Base-by-base conservation (phyloP, 2,888 invertebrate genomes). In the Ochropleura leucogaster region DNA sequence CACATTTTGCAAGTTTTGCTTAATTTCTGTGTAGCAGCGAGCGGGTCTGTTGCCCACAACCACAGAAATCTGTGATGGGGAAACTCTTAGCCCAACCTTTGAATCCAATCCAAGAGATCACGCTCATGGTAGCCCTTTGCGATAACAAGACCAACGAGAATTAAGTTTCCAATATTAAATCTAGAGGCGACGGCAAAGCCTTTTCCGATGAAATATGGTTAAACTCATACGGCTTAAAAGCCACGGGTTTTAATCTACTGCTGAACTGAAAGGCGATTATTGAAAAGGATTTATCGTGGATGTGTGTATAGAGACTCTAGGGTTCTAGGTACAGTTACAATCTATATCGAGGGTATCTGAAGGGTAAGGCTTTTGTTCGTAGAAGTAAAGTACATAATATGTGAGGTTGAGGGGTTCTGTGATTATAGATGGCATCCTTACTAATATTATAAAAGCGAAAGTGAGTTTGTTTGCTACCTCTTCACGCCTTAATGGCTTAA, bases 241-340 rank as follows among this genome's bases (percentile, higher is more conserved):
- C 53, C 20, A 53, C 57, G 72, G 42, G 59, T 53, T 65, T 72
- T 59, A 72, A 72, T 60, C 47, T 53, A 53, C 53, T 57, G 44
- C 40, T 74, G 30, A 44, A 64, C 68, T 68, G 59, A 66, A 78
- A 74, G 62, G 62, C 74, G 65, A 83, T 74, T 82, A 82, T 68
- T 68, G 46, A 16, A 77, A 49, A 20, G 67, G 70, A 62, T 78
- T 74, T 74, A 72, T 66, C 16, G 62, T 20, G 10, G 3, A 49
- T 71, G 40, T 60, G 49, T 44, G n/a, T 60, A 44, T n/a, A 3
- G 12, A 18, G 20, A 14, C 47, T 47, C n/a, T 18, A n/a, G 30
- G 64, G 64, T 47, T 44, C 46, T 49, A 47, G 14, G 12, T 42
- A 49, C 14, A 44, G 12, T 67, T 18, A 59, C 18, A 12, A 72